phyloP scores from a whole-genome alignment of 2,113 vertebrate species.

The Cisticola juncidis region DNA sequence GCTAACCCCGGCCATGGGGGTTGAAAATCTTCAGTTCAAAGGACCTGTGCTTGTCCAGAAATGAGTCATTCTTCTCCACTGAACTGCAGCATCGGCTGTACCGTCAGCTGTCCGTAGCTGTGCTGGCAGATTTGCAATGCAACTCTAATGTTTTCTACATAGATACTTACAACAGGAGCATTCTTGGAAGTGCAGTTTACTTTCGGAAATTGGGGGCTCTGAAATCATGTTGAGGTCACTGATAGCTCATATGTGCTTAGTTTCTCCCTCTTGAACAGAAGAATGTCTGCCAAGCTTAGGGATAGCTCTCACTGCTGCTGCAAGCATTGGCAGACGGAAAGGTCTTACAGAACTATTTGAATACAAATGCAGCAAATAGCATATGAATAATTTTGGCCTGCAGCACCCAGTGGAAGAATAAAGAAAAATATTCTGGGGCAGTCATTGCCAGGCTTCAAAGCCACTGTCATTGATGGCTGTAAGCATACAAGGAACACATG shows the following conservation, averaged over 20 bases:
- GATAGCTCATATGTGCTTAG: neutral
- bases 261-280: neutral
- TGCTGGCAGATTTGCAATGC: accelerated
- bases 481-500: neutral
- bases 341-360: neutral
- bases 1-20: neutral
- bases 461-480: neutral
- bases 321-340: neutral
- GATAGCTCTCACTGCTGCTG: neutral
- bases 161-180: neutral
- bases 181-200: neutral
- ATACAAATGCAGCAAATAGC: neutral
- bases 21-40: neutral
- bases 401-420: neutral
- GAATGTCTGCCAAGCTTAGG: neutral
- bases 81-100: neutral
- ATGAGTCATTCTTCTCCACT: neutral
- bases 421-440: neutral
- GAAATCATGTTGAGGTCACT: neutral
- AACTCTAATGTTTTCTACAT: neutral
- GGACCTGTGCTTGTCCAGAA: neutral
- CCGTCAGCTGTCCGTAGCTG: neutral
- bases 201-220: neutral
- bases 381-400: neutral
- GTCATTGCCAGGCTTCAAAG: neutral